Evolutionary conservation across 2,888 invertebrate species (phyloP).

Genomic region (Drosophila formosana): DNA sequence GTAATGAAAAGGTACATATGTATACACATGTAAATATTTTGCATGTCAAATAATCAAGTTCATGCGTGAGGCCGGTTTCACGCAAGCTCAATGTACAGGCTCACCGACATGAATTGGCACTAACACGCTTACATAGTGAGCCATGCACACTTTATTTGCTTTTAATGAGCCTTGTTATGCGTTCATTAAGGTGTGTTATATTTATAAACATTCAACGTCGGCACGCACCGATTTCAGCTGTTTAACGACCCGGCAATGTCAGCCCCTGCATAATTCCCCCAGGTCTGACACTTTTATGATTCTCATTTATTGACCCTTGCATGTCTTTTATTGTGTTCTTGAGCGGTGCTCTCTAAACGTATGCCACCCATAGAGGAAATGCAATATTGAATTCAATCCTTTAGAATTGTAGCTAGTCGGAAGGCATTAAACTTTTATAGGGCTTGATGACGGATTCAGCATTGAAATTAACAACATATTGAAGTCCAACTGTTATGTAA

Average conservation of each 20-base stretch:
- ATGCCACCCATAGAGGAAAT: constrained; percentile 65
- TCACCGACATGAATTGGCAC: constrained; percentile 7
- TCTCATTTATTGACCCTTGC: constrained; percentile 50
- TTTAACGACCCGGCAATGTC: constrained; percentile 71
- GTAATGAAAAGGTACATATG: constrained; percentile 20
- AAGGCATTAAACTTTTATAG: constrained; percentile 37
- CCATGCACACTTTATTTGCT: constrained; percentile 49
- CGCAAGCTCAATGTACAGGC: constrained; percentile 25
- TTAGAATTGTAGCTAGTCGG: constrained; percentile 24
- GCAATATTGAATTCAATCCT: constrained; percentile 20
- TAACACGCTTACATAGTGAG: neutral
- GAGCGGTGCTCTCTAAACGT: constrained; percentile 24
- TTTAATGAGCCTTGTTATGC: constrained; percentile 70
- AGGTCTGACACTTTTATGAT: constrained; percentile 59
- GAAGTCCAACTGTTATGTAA: neutral
- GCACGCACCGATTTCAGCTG: constrained; percentile 60
- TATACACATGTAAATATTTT: constrained; percentile 41
- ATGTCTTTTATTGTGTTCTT: constrained; percentile 37
- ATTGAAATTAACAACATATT: constrained; percentile 18
- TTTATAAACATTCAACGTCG: constrained; percentile 69
- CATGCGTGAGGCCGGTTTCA: constrained; percentile 46
- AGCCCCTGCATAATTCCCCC: constrained; percentile 44
- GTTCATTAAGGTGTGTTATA: constrained; percentile 60
- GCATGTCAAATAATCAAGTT: constrained; percentile 42
- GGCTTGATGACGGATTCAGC: constrained; percentile 47